phyloP scores from a whole-genome alignment of 2,113 vertebrate species.

The Eurystomus gularis region DNA sequence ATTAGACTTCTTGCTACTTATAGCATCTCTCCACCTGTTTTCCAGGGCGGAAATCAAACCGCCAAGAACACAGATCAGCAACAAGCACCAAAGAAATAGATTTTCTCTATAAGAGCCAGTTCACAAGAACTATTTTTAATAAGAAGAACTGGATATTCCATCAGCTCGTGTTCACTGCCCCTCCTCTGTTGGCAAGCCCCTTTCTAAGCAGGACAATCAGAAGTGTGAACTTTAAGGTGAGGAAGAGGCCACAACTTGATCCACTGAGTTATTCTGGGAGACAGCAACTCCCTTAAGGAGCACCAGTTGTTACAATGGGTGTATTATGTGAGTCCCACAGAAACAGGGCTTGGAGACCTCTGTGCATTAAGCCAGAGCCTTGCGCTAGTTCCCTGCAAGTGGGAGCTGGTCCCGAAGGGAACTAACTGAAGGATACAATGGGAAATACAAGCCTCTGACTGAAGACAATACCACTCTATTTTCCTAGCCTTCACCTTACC shows the following conservation, averaged over 20 bases:
- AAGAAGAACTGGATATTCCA: neutral
- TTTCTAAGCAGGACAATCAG: neutral
- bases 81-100: neutral
- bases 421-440: neutral
- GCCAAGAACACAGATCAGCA: conserved; percentile 64
- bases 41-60: conserved; percentile 43
- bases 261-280: neutral
- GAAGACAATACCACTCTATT: neutral
- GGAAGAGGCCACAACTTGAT: neutral
- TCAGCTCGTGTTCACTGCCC: neutral
- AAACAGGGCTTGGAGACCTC: neutral
- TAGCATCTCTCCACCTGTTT: conserved; percentile 69
- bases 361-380: neutral
- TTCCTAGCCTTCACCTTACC: neutral
- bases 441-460: neutral
- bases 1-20: conserved; percentile 38
- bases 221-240: neutral
- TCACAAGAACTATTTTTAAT: neutral
- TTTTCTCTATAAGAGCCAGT: neutral
- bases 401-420: neutral
- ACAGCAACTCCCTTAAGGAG: neutral
- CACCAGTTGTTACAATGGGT: neutral
- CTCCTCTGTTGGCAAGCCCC: neutral
- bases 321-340: rapidly evolving
- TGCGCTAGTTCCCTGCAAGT: neutral